phyloP scores from a whole-genome alignment of 2,888 invertebrate species.

The Cerceris ruficornis region DNA sequence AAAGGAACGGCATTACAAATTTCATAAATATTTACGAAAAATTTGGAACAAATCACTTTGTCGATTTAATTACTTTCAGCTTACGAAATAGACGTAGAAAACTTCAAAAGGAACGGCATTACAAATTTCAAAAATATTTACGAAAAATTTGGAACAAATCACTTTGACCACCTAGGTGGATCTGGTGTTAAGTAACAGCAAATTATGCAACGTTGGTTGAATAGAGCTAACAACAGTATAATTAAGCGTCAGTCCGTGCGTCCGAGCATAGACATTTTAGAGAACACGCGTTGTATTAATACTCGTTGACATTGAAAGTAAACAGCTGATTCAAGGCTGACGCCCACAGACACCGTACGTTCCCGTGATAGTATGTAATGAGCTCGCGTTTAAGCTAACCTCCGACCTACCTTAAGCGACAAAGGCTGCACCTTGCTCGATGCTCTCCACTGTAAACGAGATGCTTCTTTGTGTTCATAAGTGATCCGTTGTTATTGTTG shows the following conservation, averaged over 20 bases:
- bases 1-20: no score
- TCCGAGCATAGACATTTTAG: slow-evolving; percentile 23
- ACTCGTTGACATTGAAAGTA: slow-evolving; percentile 73
- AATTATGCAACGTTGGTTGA: neutral
- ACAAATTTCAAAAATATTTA: no score
- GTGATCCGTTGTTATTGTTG: neutral
- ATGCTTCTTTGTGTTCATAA: no score
- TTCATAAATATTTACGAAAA: no score
- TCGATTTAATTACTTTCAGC: no score
- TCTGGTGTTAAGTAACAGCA: neutral
- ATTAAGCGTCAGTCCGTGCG: slow-evolving; percentile 16
- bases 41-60: no score
- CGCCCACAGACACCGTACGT: slow-evolving; percentile 59
- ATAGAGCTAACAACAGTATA: slow-evolving; percentile 1
- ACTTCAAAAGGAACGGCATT: no score
- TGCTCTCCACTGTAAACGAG: neutral
- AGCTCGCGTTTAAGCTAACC: slow-evolving; percentile 46
- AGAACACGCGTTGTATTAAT: slow-evolving; percentile 64
- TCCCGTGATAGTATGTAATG: slow-evolving; percentile 50
- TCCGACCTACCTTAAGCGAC: slow-evolving; percentile 53
- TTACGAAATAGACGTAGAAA: no score
- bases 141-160: no score
- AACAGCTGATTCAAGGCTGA: slow-evolving; percentile 75
- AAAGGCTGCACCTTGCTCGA: neutral
- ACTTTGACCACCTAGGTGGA: no score